Percentiles rank a stretch among this genome's conserved stretches.
phyloP scores from a whole-genome alignment of 64 coral and sea anemone species.

The Catalaphyllia jardinei region DNA sequence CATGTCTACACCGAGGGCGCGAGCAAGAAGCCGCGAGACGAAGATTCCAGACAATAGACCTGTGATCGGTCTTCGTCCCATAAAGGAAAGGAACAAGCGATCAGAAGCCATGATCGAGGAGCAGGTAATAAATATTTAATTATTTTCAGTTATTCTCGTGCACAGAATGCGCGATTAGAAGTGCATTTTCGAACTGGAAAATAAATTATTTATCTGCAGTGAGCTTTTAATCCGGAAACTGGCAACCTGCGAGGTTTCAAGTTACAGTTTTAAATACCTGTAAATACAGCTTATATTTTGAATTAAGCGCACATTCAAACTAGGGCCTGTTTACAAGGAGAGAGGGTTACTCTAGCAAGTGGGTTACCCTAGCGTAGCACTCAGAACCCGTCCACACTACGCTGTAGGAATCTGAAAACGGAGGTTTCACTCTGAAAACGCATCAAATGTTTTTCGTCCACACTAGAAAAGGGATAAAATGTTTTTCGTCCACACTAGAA shows the following conservation, averaged over 20 bases:
- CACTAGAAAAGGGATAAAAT: no score
- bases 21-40: background rate
- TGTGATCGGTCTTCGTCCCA: conserved; percentile 9
- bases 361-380: no score
- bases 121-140: conserved; percentile 46
- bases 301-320: no score
- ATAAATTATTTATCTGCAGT: conserved; percentile 6
- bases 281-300: no score
- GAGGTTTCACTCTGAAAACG: no score
- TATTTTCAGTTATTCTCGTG: background rate
- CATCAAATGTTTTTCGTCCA: no score
- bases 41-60: conserved; percentile 1
- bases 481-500: no score
- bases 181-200: background rate
- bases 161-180: background rate
- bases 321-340: no score
- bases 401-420: no score
- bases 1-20: conserved; percentile 32
- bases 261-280: no score
- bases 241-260: background rate
- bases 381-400: no score
- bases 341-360: no score
- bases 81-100: conserved; percentile 57
- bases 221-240: background rate
- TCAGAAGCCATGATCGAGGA: conserved; percentile 81